phyloP scores from a whole-genome alignment of 2,888 invertebrate genomes.

The Eulithis testata region DNA sequence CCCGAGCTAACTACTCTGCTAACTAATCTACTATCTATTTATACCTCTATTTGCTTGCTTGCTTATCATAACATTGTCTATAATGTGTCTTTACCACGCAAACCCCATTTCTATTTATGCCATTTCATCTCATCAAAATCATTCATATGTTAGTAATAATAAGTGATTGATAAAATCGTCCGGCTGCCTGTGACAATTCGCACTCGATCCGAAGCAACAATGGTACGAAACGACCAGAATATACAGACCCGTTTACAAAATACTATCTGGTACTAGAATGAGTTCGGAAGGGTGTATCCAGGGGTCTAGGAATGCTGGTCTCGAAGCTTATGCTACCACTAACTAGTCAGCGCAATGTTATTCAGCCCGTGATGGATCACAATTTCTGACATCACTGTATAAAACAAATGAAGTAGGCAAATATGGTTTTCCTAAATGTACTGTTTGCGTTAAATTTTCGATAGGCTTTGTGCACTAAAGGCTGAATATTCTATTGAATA shows the following conservation, averaged over 20 bases:
- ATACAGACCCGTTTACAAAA: conserved; percentile 52
- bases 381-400: conserved; percentile 78
- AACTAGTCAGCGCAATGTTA: conserved; percentile 77
- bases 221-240: conserved; percentile 61
- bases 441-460: conserved; percentile 14
- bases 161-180: conserved; percentile 78
- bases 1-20: no score
- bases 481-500: conserved; percentile 7
- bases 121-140: conserved; percentile 55
- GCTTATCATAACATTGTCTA: no score
- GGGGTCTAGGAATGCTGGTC: conserved; percentile 57
- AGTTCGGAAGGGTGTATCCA: conserved; percentile 54
- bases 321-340: conserved; percentile 65
- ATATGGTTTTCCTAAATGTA: conserved; percentile 44
- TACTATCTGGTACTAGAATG: conserved; percentile 42
- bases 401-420: conserved; percentile 70
- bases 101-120: conserved; percentile 23
- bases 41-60: no score
- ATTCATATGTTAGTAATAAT: conserved; percentile 74
- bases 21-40: no score
- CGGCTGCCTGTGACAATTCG: conserved; percentile 79
- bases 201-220: conserved; percentile 77
- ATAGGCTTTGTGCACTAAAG: conserved; percentile 29
- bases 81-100: conserved; percentile 8
- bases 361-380: conserved; percentile 79